phyloP scores from a whole-genome alignment of 1,140 invertebrate genomes.

The Ganaspis sp. region DNA sequence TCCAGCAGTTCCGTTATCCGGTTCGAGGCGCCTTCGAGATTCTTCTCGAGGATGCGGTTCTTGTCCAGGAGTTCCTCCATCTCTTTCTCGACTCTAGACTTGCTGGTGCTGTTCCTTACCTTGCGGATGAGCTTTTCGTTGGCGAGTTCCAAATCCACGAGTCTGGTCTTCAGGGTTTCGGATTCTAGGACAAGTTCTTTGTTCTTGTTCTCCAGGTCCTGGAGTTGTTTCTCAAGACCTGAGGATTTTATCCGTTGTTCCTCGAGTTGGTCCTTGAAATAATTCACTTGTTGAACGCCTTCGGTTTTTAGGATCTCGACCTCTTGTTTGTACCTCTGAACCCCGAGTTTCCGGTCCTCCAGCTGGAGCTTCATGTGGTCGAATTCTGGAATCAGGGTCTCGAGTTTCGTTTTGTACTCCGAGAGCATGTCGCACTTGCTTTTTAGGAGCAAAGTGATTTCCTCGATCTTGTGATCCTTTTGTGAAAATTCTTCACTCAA shows the following conservation, averaged over 20 bases:
- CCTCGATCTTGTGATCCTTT: slow-evolving; percentile 55
- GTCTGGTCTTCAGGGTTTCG: slow-evolving; percentile 50
- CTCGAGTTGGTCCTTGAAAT: slow-evolving; percentile 56
- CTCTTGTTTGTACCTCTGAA: slow-evolving; percentile 64
- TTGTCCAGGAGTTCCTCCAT: slow-evolving; percentile 56
- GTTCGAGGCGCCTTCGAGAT: slow-evolving; percentile 69
- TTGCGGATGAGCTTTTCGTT: slow-evolving; percentile 51
- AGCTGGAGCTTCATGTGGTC: slow-evolving; percentile 61
- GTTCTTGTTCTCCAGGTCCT: slow-evolving; percentile 59
- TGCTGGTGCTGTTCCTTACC: slow-evolving; percentile 65
- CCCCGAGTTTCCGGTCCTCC: slow-evolving; percentile 45
- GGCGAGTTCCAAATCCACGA: slow-evolving; percentile 53
- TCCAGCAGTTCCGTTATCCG: slow-evolving; percentile 64
- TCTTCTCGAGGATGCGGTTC: slow-evolving; percentile 61
- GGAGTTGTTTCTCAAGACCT: slow-evolving; percentile 58
- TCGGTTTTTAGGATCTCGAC: slow-evolving; percentile 56
- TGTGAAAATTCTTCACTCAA: slow-evolving; percentile 51
- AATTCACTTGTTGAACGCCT: slow-evolving; percentile 44
- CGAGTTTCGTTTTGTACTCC: slow-evolving; percentile 67
- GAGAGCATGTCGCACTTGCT: slow-evolving; percentile 66
- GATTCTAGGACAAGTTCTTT: slow-evolving; percentile 44
- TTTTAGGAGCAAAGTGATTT: slow-evolving; percentile 62
- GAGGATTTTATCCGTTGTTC: slow-evolving; percentile 51
- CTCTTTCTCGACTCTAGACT: slow-evolving; percentile 50
- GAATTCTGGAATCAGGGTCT: slow-evolving; percentile 63